Evolutionary conservation across 2,797 vertebrate species (phyloP), one percentile per base, ranked within the genome.

Genomic region (Rhynchonycteris naso): DNA sequence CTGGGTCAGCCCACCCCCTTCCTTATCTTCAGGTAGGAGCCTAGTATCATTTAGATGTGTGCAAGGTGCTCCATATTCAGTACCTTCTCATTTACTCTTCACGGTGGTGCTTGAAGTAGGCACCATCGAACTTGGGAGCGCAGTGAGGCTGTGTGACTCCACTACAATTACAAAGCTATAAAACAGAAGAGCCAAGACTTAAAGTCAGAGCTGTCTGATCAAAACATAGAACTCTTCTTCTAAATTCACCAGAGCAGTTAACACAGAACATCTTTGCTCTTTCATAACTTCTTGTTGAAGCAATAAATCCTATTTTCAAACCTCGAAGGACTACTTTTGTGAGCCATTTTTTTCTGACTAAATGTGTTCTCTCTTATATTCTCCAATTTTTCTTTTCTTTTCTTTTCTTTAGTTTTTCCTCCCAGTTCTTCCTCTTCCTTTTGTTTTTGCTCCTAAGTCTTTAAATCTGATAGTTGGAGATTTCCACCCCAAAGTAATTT

Each of bases 281-380:
- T 90, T 63, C 69, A 90, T 38, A 79, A 87, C 87, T 84, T 61
- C 61, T 81, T 15, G 2, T 69, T 74, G 78, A 84, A 91, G 38
- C 21, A 43, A 58, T 59, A 69, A 69, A 71, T 84, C 54, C 33
- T 35, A 0, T 50, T 90, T 78, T 47, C 75, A 59, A 91, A 72
- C 54, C 30, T 63, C 69, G 38, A 30, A 68, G 24, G 63, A 72
- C 68, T 72, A 50, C 66, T 88, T 91, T 78, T 81, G 43, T 52
- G 83, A 93, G 24, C 22, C 33, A 69, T 93, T 74, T 95, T 95
- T 65, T 93, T 80, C 54, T 71, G 43, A 54, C 22, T 69, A 65
- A 71, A 76, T 59, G 19, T 26, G 28, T 84, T 88, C 16, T 80
- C 11, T 24, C 33, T 79, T 52, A 16, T 50, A 33, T 9, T 85